Conservation (phyloP, 2,113 vertebrate genomes). For the Ivindomyrus marchei region DNA sequence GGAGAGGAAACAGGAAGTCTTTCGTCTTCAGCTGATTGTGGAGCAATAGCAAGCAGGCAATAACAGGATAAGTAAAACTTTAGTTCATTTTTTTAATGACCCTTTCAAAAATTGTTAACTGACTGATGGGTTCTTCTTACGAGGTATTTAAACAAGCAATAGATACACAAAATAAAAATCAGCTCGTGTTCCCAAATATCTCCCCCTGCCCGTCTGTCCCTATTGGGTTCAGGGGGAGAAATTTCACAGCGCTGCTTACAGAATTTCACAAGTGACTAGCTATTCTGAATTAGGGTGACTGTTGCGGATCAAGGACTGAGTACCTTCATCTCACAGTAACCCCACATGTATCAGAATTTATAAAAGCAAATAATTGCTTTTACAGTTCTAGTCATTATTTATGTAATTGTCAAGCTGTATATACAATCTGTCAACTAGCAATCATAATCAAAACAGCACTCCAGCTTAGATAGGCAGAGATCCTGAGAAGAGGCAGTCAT, state of each 20-base stretch:
- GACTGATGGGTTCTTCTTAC: conserved; percentile 5
- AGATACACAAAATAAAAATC: conserved; percentile 1
- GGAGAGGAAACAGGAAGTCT: conserved; percentile 43
- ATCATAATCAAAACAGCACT: not conserved
- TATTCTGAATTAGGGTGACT: not conserved
- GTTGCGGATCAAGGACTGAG: not conserved
- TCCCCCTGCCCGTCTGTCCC: not conserved
- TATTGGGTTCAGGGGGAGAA: not conserved
- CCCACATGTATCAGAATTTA: not conserved
- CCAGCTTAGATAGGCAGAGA: conserved; percentile 31
- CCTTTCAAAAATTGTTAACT: conserved; percentile 25
- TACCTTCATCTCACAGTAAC: not conserved
- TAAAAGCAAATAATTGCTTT: not conserved
- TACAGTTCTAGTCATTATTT: not conserved
- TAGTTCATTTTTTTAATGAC: conserved; percentile 33
- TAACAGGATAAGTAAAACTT: conserved; percentile 50
- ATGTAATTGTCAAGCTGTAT: not conserved
- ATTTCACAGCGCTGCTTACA: not conserved
- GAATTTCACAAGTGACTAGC: not conserved
- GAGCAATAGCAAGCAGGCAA: conserved; percentile 45
- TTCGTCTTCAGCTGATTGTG: conserved; percentile 61
- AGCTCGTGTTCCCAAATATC: not conserved
- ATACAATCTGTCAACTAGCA: not conserved
- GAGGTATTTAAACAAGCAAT: conserved; percentile 22
- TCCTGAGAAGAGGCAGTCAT: conserved; percentile 36